Conservation (phyloP, 2,113 vertebrate species). For the Xiphorhynchus elegans region DNA sequence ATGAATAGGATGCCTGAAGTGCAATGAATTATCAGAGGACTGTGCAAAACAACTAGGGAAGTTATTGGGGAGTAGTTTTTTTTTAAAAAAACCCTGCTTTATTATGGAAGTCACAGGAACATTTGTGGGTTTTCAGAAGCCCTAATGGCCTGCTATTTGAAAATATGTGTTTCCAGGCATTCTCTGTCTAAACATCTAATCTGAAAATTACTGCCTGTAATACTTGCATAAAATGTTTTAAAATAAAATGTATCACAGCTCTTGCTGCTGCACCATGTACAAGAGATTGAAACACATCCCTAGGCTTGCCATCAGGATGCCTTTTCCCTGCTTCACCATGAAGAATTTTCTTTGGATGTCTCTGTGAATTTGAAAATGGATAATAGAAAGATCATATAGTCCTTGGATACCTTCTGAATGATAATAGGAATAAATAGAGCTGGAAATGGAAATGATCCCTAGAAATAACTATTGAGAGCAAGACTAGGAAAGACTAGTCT, state of each 20-base stretch:
- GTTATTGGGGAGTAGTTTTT: background rate
- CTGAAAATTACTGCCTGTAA: background rate
- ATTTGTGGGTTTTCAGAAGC: background rate
- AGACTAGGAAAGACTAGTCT: background rate
- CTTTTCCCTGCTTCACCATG: background rate
- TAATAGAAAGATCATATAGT: background rate
- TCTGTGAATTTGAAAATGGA: background rate
- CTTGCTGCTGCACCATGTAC: background rate
- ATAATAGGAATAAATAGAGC: background rate
- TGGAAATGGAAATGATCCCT: background rate
- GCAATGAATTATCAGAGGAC: background rate
- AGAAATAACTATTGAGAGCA: background rate
- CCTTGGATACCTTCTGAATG: background rate
- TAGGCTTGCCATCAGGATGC: background rate
- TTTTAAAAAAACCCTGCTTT: background rate
- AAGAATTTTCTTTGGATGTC: background rate
- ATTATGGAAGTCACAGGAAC: fast-evolving
- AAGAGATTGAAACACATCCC: background rate
- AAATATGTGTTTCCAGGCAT: background rate
- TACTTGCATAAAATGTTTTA: background rate
- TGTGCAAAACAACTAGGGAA: background rate
- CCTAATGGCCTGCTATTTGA: background rate
- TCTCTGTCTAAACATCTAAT: background rate
- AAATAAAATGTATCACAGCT: background rate
- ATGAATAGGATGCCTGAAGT: background rate